phyloP scores from a whole-genome alignment of 2,797 vertebrate genomes.

The Hylomyscus alleni region DNA sequence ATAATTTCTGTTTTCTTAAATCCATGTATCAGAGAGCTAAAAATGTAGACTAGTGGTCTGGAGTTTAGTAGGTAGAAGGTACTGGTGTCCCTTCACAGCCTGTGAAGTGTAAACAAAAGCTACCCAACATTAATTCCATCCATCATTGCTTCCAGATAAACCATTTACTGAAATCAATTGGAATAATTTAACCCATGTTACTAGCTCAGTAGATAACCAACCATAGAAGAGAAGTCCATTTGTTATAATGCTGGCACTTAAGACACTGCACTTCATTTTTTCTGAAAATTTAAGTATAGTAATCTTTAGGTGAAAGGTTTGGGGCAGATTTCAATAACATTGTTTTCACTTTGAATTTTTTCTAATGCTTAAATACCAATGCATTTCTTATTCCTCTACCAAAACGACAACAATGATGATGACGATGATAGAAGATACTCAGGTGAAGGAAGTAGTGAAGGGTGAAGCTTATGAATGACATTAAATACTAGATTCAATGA shows the following conservation, averaged over 20 bases:
- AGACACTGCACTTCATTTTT: not conserved
- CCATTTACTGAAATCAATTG: not conserved
- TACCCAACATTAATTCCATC: not conserved
- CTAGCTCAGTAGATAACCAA: not conserved
- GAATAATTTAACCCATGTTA: conserved; percentile 18
- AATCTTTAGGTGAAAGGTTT: not conserved
- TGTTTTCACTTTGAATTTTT: conserved; percentile 46
- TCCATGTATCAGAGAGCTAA: not conserved
- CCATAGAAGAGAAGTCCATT: not conserved
- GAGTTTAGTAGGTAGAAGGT: not conserved
- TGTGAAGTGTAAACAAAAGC: not conserved
- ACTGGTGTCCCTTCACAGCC: not conserved
- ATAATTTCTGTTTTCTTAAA: conserved; percentile 5
- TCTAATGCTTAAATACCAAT: conserved; percentile 34
- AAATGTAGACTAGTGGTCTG: not conserved
- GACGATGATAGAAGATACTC: not conserved
- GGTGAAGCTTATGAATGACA: not conserved
- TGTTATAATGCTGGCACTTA: not conserved
- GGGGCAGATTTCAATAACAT: conserved; percentile 1
- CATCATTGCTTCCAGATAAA: not conserved
- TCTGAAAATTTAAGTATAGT: not conserved
- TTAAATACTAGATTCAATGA: not conserved
- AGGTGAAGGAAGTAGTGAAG: not conserved
- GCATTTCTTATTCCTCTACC: not conserved
- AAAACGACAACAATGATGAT: not conserved